Evolutionary conservation across 2,113 vertebrate genomes (phyloP), one percentile per base, ranked within the genome.

Genomic region (Myotis lucifugus): DNA sequence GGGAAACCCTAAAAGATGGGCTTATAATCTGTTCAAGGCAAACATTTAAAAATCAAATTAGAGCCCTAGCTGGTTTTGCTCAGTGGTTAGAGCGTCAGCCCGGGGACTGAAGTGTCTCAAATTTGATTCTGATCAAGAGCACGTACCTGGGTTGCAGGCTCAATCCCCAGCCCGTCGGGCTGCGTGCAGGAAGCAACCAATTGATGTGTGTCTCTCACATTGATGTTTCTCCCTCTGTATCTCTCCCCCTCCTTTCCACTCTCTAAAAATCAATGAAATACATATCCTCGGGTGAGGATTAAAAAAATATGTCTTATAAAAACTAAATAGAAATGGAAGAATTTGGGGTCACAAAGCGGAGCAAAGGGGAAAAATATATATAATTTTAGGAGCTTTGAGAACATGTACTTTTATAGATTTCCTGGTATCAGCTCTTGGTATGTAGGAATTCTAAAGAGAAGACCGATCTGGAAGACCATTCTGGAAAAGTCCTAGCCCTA

Each of bases 241-340:
- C 12, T 64, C 61, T 29, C 27, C 5, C 27, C 5, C 61, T n/a
- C 29, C 29, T 29, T 66, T 32, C 64, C 64, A 32, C 64, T 32
- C 27, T 32, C 27, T 32, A 54, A 61, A 46, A 21, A 7, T 34
- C 40, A 0, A 0, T 4, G 4, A 3, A 17, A 25, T 61, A 25
- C 9, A 64, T 64, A 29, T 29, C 61, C 61, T 64, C 12, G 61
- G 59, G 59, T 61, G 25, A 61, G 59, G 27, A 64, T 59, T 59
- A 3, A 4, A 59, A 59, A 59, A 59, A 59, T 23, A 59, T 59
- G 21, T 59, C 56, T 59, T 25, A 59, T 54, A 54, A 61, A 90
- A 42, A 18, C 9, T 34, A 64, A 0, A 0, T 6, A 13, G 3
- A 17, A 25, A 83, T 0, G 8, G 19, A 54, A 56, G 54, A 27